These are phyloP conservation scores for Zosterops pallidus DNA, from an alignment of 2,113 vertebrate genomes.

Conservation along the genomic window DNA sequence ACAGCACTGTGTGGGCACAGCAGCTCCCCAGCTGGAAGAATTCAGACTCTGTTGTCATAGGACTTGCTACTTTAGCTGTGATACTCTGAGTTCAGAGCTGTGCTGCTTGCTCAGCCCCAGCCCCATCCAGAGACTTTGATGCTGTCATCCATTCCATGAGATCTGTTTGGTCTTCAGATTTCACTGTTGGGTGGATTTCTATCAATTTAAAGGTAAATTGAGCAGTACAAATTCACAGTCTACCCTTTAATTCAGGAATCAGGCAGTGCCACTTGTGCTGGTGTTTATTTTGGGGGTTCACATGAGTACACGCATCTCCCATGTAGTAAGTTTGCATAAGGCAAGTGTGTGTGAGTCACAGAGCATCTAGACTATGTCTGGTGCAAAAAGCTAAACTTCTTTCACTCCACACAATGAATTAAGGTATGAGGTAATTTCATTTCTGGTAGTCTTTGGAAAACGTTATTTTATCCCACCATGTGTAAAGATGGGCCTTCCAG, in stretches of 20 bases:
- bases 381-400: not conserved
- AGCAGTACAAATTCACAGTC: not conserved
- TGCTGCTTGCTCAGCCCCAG: not conserved
- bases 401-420: not conserved
- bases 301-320: not conserved
- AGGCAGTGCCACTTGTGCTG: not conserved
- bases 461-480: not conserved
- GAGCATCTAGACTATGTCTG: not conserved
- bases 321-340: not conserved
- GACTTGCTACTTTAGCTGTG: not conserved
- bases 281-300: not conserved
- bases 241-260: not conserved
- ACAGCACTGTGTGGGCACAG: not conserved
- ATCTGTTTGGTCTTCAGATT: rapidly evolving
- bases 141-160: rapidly evolving
- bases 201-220: not conserved
- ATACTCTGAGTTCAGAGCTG: not conserved
- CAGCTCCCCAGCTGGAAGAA: not conserved
- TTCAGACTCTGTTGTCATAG: not conserved
- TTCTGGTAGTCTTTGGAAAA: not conserved
- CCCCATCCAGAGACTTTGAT: not conserved
- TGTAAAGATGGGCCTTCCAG: not conserved
- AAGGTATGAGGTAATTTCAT: not conserved
- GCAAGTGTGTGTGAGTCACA: not conserved
- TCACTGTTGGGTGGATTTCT: not conserved